Conservation (phyloP, 35 echinoderm and acorn worm species). For the Amphiura filiformis region DNA sequence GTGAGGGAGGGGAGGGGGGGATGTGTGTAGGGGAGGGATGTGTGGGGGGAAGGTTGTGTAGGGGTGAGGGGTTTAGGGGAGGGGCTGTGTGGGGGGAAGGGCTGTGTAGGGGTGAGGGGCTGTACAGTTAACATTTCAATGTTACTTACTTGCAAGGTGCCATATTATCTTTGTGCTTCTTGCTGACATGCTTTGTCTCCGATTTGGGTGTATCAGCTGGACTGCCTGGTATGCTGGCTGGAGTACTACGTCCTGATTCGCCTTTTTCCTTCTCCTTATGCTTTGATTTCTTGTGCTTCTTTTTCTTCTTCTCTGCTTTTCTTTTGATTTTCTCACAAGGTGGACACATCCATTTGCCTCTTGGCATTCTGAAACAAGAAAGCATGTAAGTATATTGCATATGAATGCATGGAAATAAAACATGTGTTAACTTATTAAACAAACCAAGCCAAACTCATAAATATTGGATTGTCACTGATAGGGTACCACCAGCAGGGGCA, state of each 20-base stretch:
- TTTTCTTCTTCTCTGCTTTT: conserved; percentile 52
- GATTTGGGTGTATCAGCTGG: conserved; percentile 32
- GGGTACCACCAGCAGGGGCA: too few relatives aligned
- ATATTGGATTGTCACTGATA: too few relatives aligned
- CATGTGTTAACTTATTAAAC: too few relatives aligned
- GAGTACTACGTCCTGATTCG: conserved; percentile 55
- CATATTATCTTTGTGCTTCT: conserved; percentile 71
- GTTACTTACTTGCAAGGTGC: conserved; percentile 92
- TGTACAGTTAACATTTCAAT: too few relatives aligned
- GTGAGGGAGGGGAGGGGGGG: too few relatives aligned
- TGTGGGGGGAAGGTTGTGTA: too few relatives aligned
- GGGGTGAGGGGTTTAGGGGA: too few relatives aligned
- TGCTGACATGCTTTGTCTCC: conserved; percentile 41
- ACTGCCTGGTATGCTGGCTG: conserved; percentile 35
- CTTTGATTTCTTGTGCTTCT: conserved; percentile 87
- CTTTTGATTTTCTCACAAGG: conserved; percentile 77
- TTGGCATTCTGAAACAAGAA: conserved; percentile 51
- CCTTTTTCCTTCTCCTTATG: conserved; percentile 51
- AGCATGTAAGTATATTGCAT: not conserved
- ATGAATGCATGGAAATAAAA: too few relatives aligned
- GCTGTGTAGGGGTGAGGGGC: too few relatives aligned
- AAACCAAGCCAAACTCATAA: too few relatives aligned
- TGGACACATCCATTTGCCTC: conserved; percentile 87
- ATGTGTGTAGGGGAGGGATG: too few relatives aligned
- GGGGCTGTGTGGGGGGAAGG: too few relatives aligned